Base-by-base conservation (phyloP, 2,797 vertebrate species). In the Ibycter americanus region DNA sequence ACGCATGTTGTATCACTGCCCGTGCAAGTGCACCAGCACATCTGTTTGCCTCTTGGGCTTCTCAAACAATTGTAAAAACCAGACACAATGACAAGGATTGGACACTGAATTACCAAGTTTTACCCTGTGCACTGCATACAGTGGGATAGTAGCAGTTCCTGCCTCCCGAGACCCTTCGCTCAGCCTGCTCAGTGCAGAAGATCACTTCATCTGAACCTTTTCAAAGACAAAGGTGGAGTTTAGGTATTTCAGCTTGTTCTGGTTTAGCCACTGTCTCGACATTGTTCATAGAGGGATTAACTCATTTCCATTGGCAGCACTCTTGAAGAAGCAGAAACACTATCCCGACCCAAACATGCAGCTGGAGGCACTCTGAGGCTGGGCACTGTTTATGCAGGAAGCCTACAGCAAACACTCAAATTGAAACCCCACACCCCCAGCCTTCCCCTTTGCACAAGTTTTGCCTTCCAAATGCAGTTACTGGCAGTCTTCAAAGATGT, bases 271-370 rank as follows among this genome's bases (percentile, higher is more conserved):
- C 15, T 54, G 27, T 17, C 34, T 51, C 16, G 40, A n/a, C 0
- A 0, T 8, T 32, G 47, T 9, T 78, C 36, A 2, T 2, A 8
- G 15, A 20, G 10, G 15, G 31, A 49, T 58, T 32, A 49, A 40
- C 58, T 27, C 74, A 13, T 25, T 59, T n/a, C 44, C 72, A 65
- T 7, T 7, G 44, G 66, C 71, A 52, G 61, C 62, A 42, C 47
- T 23, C 66, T 4, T 10, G 47, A 31, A 56, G 56, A 36, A n/a
- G 61, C 72, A 58, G 32, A 36, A 73, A 12, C 0, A 0, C 68
- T 22, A 6, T 42, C 23, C 72, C 49, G 36, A 1, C 40, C 13
- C 0, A 11, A 6, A 46, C 1, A 1, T 0, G 0, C 58, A 38
- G 54, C 74, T 12, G 36, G 44, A 74, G 56, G 62, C 62, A 16